Evolutionary conservation across 1,140 invertebrate species (phyloP), one percentile per base, ranked within the genome.

Genomic region (Papilio xuthus): DNA sequence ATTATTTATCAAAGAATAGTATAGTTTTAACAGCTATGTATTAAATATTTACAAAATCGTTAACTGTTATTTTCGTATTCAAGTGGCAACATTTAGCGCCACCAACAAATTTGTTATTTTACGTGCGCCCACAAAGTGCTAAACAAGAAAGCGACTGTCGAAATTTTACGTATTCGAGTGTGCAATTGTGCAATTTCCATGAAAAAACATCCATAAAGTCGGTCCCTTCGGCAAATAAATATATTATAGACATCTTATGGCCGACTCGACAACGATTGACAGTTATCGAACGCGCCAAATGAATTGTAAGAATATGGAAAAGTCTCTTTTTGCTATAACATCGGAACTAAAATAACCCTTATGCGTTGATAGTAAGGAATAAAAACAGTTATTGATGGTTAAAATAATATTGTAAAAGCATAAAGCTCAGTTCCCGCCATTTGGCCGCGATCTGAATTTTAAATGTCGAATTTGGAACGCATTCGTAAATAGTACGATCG

Each of bases 251-350:
- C 28, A 42, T 89, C 86, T 88, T 90, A 92, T 88, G 85, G 83
- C 84, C 84, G 83, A 85, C 79, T 82, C 82, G 82, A 87, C 83
- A 74, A 63, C 86, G 84, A 92, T 90, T 89, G 92, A 93, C 91
- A 93, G 90, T 88, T 93, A 92, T 91, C 87, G 89, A 90, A 83
- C 81, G 87, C 86, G 89, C 81, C 85, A 89, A 92, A 92, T 87
- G 90, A 92, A 91, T 90, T 84, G 88, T 89, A 91, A 91, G 88
- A 84, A 80, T 77, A 78, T 71, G 10, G 32, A 76, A 83, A 83
- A 70, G 50, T 77, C 41, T 44, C 71, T 60, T 67, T 73, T 23
- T 78, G 73, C 74, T 53, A 42, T 53, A 42, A 47, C 15, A 9
- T 9, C 15, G 12, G 69, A 75, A 74, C 9, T 71, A 81, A 83